Evolutionary conservation across 2,113 vertebrate species (phyloP).

Genomic region (Stegastes partitus): DNA sequence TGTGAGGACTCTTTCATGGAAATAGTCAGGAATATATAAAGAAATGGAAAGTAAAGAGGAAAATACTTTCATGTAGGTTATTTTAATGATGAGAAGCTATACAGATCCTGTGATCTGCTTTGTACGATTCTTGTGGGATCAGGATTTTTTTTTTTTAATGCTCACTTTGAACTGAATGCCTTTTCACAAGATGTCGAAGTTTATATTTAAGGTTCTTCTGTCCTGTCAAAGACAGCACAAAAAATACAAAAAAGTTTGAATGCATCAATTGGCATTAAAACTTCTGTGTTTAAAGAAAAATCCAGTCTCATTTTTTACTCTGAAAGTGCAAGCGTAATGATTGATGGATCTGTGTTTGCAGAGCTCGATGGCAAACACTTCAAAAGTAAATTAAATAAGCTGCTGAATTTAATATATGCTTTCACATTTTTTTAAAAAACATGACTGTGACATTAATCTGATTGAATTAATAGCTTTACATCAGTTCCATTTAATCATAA

Average conservation of each 20-base stretch:
- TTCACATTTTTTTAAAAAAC: too few relatives aligned
- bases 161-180: background rate
- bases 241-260: too few relatives aligned
- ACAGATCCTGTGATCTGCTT: background rate
- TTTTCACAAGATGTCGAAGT: too few relatives aligned
- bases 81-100: background rate
- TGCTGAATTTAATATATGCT: too few relatives aligned
- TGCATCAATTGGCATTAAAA: too few relatives aligned
- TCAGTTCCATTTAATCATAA: too few relatives aligned
- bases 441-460: too few relatives aligned
- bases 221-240: too few relatives aligned
- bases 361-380: conserved; percentile 3
- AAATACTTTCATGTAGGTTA: background rate
- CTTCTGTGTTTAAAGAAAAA: too few relatives aligned
- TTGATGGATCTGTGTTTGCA: conserved; percentile 45
- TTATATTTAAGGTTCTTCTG: too few relatives aligned
- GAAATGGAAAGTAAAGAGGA: background rate
- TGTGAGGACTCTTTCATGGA: background rate
- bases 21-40: background rate
- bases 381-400: too few relatives aligned
- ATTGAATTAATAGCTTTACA: too few relatives aligned
- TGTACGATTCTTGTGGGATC: background rate
- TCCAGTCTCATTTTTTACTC: background rate
- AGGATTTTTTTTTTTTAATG: background rate
- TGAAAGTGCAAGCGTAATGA: conserved; percentile 6